Percentiles rank a stretch among this genome's conserved stretches.
Evolutionary conservation across 2,888 invertebrate species (phyloP).

Genomic region (Epinotia brunnichana): DNA sequence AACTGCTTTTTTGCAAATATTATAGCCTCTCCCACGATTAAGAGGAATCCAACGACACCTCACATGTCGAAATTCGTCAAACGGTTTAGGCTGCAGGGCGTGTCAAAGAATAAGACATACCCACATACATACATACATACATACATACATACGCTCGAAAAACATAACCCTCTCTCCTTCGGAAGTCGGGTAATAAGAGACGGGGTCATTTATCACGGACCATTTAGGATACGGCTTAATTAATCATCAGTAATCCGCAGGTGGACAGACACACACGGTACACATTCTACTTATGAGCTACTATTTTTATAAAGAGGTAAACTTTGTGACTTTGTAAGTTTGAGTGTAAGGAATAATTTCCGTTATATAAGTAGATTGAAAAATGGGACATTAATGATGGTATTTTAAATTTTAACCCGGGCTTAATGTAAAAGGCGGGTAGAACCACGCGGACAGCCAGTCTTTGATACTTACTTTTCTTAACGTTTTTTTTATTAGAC

Average conservation of each 20-base stretch:
- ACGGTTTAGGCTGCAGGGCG: too few species aligned
- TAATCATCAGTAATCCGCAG: conserved; percentile 37
- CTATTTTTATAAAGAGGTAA: background rate
- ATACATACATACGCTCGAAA: too few species aligned
- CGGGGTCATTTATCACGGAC: conserved; percentile 27
- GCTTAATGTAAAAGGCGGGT: background rate
- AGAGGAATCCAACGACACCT: too few species aligned
- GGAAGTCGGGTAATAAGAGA: too few species aligned
- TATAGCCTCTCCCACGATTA: too few species aligned
- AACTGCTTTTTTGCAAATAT: too few species aligned
- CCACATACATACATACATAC: too few species aligned
- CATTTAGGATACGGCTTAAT: conserved; percentile 31
- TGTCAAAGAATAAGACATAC: too few species aligned
- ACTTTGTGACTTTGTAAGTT: too few species aligned
- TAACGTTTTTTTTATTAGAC: background rate
- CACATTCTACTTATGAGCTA: conserved; percentile 26
- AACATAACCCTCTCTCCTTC: too few species aligned
- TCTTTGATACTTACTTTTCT: background rate
- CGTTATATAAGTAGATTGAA: too few species aligned
- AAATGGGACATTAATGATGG: background rate
- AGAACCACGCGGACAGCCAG: background rate
- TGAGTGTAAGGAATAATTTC: background rate
- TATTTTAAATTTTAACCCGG: background rate
- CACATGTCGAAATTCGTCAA: too few species aligned
- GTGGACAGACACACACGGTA: conserved; percentile 33